Evolutionary conservation across 2,113 vertebrate species (phyloP).

Genomic region (Pao palembangensis): DNA sequence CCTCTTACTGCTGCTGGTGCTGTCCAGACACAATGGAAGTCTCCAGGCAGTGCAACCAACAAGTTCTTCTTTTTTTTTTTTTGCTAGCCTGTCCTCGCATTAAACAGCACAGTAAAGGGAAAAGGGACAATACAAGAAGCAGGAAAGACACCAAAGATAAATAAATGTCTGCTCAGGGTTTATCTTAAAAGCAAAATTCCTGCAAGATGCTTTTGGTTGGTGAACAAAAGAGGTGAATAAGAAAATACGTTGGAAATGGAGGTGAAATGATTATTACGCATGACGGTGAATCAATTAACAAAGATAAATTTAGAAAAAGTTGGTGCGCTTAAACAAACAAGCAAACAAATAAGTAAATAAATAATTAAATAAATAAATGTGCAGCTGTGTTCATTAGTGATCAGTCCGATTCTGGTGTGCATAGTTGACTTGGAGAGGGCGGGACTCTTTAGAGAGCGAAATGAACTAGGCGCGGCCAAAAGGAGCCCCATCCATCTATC

Average conservation of each 20-base stretch:
- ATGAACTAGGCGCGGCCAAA: constrained; percentile 79
- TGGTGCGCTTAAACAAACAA: constrained; percentile 9
- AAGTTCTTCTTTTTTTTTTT: constrained; percentile 34
- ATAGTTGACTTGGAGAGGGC: constrained; percentile 74
- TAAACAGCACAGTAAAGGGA: neutral
- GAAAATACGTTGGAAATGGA: constrained; percentile 1
- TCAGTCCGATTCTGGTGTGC: constrained; percentile 36
- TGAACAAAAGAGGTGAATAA: constrained; percentile 23
- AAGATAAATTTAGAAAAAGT: constrained; percentile 1
- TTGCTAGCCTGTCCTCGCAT: neutral
- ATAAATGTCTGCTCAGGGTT: neutral
- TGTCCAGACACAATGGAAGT: constrained; percentile 61
- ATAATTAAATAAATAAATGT: neutral
- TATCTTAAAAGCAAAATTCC: constrained; percentile 2
- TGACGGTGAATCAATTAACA: neutral
- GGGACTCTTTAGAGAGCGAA: constrained; percentile 75
- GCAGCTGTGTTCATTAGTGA: neutral
- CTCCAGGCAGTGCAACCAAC: constrained; percentile 23
- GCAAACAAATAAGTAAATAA: constrained; percentile 1
- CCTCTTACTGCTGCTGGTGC: constrained; percentile 28
- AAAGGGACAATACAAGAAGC: neutral
- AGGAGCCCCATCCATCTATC: constrained; percentile 75
- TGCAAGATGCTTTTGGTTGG: neutral
- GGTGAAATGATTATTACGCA: neutral
- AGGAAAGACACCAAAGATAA: neutral